Percentiles rank a stretch among this genome's conserved stretches.
Evolutionary conservation across 2,888 invertebrate genomes (phyloP).

Genomic region (Aspidapion aeneum): DNA sequence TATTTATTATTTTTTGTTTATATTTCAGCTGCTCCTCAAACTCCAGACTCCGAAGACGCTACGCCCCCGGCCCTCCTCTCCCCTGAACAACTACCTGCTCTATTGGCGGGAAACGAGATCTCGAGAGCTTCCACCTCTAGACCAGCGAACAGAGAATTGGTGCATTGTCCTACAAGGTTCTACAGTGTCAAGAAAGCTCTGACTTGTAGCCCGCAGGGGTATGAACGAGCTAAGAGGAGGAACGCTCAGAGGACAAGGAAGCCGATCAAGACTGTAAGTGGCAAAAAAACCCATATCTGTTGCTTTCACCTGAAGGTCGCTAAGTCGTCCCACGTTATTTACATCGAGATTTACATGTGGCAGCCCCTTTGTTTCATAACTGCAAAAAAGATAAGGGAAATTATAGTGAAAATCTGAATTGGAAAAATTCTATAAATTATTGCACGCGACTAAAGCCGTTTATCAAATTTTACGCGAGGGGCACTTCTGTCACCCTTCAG

Average conservation of each 20-base stretch:
- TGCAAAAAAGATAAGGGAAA: too few species aligned
- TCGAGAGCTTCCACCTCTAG: slow-evolving; percentile 23
- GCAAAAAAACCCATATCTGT: too few species aligned
- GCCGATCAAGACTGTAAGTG: neutral
- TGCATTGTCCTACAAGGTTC: neutral
- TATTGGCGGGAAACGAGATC: slow-evolving; percentile 44
- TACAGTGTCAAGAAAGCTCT: neutral
- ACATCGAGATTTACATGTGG: too few species aligned
- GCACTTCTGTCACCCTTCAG: too few species aligned
- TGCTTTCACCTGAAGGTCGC: too few species aligned
- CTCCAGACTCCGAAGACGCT: slow-evolving; percentile 23
- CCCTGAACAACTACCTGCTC: slow-evolving; percentile 36
- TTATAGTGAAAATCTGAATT: too few species aligned
- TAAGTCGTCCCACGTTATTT: too few species aligned
- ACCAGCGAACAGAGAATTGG: slow-evolving; percentile 20
- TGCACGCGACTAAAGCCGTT: too few species aligned
- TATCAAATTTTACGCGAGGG: too few species aligned
- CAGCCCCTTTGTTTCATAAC: too few species aligned
- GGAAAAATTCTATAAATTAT: too few species aligned
- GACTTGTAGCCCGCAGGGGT: neutral
- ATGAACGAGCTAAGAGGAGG: neutral
- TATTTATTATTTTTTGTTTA: too few species aligned
- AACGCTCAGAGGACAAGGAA: neutral
- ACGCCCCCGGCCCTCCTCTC: slow-evolving; percentile 33
- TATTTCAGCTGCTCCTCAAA: slow-evolving; percentile 13